These are phyloP conservation scores for Strigamia maritima DNA, from an alignment of 2,888 invertebrate species.

Conservation along the genomic window DNA sequence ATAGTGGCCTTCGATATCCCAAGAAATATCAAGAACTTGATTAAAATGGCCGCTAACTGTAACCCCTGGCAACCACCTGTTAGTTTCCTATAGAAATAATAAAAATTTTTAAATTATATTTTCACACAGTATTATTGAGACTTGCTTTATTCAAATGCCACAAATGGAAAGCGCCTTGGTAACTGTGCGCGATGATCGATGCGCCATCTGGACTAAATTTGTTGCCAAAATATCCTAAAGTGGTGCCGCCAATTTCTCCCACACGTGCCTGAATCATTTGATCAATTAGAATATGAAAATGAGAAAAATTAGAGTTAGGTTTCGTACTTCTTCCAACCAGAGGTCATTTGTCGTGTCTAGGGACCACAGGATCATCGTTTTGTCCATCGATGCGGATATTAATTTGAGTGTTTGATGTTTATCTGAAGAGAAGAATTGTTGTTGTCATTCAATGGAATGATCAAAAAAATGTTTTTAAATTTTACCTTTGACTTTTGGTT, in stretches of 20 bases:
- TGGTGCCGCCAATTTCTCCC: slow-evolving; percentile 90
- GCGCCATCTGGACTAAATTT: slow-evolving; percentile 69
- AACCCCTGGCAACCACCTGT: slow-evolving; percentile 51
- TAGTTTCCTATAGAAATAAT: not conserved
- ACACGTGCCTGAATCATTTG: slow-evolving; percentile 58
- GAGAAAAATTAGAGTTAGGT: not conserved
- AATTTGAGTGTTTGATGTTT: slow-evolving; percentile 52
- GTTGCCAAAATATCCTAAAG: slow-evolving; percentile 88
- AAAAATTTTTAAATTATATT: not conserved
- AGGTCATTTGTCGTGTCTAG: slow-evolving; percentile 63
- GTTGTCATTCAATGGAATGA: no score
- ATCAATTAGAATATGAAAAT: not conserved
- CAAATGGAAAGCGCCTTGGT: slow-evolving; percentile 85
- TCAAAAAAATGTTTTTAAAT: slow-evolving; percentile 22
- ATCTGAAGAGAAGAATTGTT: no score
- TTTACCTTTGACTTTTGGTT: slow-evolving; percentile 51
- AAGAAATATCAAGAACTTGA: slow-evolving; percentile 76
- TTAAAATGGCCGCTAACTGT: slow-evolving; percentile 71
- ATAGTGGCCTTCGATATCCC: slow-evolving; percentile 70
- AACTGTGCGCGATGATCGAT: slow-evolving; percentile 79
- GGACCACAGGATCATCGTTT: slow-evolving; percentile 86
- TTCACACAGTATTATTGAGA: not conserved
- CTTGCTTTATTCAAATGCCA: slow-evolving; percentile 64
- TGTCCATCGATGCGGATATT: slow-evolving; percentile 86
- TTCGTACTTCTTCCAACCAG: slow-evolving; percentile 72